These are phyloP conservation scores for Candoia aspera DNA, from an alignment of 2,113 vertebrate genomes.

Conservation along the genomic window DNA sequence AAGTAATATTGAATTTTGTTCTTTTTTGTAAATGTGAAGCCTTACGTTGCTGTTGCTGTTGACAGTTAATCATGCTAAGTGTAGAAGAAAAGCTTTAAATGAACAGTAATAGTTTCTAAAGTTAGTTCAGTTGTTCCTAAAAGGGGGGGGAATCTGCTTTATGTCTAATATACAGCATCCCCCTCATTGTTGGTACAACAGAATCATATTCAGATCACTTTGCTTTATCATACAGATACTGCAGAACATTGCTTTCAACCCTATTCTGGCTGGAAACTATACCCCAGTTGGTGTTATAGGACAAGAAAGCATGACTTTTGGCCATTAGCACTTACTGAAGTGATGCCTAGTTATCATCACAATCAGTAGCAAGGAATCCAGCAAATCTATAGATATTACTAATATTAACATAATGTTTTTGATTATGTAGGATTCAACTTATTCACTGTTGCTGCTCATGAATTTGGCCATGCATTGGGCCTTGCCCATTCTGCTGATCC, in stretches of 20 bases:
- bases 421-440: conserved; percentile 76
- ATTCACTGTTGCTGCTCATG: conserved; percentile 80
- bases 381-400: not conserved
- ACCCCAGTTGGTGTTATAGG: not conserved
- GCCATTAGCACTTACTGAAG: not conserved
- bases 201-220: not conserved
- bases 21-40: not conserved
- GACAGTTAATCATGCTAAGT: not conserved
- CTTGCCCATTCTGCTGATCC: conserved; percentile 76
- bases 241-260: not conserved
- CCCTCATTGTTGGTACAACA: not conserved
- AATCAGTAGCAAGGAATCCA: not conserved
- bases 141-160: not conserved
- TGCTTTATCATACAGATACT: not conserved
- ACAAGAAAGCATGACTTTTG: not conserved
- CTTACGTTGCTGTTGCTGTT: not conserved
- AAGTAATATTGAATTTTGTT: not conserved
- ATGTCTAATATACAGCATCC: not conserved
- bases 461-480: conserved; percentile 78
- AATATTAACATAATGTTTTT: not conserved
- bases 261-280: not conserved
- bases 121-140: not conserved
- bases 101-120: not conserved
- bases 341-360: not conserved
- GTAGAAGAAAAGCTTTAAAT: no score